phyloP scores from a whole-genome alignment of 30 jellyfish, hydroid and myxozoan species.

The Sanderia malayensis region DNA sequence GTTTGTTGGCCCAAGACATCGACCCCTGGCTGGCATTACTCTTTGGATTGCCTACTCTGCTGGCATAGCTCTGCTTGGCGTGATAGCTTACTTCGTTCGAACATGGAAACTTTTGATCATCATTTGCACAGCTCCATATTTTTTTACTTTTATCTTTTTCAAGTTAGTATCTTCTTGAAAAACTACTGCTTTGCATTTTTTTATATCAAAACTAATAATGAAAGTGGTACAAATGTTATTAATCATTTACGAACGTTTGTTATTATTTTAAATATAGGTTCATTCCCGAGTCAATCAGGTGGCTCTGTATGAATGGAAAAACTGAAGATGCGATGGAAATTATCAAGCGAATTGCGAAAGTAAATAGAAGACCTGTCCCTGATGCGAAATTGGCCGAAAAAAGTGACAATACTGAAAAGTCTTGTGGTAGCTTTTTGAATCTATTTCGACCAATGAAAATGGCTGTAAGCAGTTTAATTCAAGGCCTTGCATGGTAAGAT shows the following conservation, averaged over 20 bases:
- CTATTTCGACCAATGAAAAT: constrained; percentile 45
- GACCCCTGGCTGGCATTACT: constrained; percentile 82
- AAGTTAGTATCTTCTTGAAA: constrained; percentile 45
- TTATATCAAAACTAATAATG: too few relatives aligned
- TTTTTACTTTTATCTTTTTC: constrained; percentile 46
- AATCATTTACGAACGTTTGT: constrained; percentile 29
- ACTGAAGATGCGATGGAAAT: constrained; percentile 72
- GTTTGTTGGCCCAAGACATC: constrained; percentile 75
- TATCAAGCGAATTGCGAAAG: constrained; percentile 51
- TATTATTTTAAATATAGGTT: constrained; percentile 28
- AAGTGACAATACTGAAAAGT: background rate
- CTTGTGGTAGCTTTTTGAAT: constrained; percentile 33
- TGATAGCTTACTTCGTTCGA: constrained; percentile 65
- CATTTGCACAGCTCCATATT: constrained; percentile 73
- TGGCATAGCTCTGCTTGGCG: constrained; percentile 70
- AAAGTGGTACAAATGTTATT: too few relatives aligned
- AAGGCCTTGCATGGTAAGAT: constrained; percentile 74
- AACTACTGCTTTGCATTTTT: too few relatives aligned
- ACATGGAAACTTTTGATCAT: constrained; percentile 79
- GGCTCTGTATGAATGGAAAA: constrained; percentile 73
- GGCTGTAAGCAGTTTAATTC: constrained; percentile 51
- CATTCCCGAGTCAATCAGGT: constrained; percentile 84
- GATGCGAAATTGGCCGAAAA: constrained; percentile 12
- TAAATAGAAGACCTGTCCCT: constrained; percentile 51
- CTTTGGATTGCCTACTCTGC: constrained; percentile 60